Conservation (phyloP, 1,140 invertebrate genomes). For the Caerostris extrusa region DNA sequence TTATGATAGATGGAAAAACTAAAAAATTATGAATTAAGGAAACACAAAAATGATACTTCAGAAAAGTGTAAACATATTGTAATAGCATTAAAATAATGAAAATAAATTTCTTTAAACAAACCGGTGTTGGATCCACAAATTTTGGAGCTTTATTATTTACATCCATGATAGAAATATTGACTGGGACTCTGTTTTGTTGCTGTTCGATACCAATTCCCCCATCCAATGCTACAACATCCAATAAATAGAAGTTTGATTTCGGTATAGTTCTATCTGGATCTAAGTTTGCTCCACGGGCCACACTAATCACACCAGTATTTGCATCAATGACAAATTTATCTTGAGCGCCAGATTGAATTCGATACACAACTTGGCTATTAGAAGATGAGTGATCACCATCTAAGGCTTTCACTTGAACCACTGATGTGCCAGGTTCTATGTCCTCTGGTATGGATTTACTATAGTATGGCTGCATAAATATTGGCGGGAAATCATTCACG, state of each 20-base stretch:
- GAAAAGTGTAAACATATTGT: too few species aligned
- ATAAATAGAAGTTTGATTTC: conserved; percentile 84
- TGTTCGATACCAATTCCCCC: conserved; percentile 92
- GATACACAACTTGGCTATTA: conserved; percentile 93
- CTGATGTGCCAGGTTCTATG: conserved; percentile 88
- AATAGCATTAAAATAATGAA: background rate
- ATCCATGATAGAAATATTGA: conserved; percentile 93
- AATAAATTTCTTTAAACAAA: conserved; percentile 78
- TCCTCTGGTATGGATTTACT: conserved; percentile 90
- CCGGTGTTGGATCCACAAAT: conserved; percentile 82
- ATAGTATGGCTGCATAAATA: conserved; percentile 89
- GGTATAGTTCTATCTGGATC: conserved; percentile 93
- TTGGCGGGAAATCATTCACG: conserved; percentile 92
- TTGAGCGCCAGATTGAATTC: conserved; percentile 91
- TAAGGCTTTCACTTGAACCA: conserved; percentile 89
- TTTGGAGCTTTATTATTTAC: conserved; percentile 94
- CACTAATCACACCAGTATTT: conserved; percentile 90
- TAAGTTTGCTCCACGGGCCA: conserved; percentile 91
- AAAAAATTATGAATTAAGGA: too few species aligned
- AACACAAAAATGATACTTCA: too few species aligned
- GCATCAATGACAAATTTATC: conserved; percentile 96
- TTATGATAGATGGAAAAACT: too few species aligned
- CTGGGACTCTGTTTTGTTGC: conserved; percentile 83
- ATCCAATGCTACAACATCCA: conserved; percentile 88
- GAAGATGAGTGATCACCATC: conserved; percentile 92